A percentile compares a stretch with the other conserved stretches of the same genome.
Evolutionary conservation across 2,797 vertebrate genomes (phyloP).

Genomic region (Bryconaethiops microstoma): DNA sequence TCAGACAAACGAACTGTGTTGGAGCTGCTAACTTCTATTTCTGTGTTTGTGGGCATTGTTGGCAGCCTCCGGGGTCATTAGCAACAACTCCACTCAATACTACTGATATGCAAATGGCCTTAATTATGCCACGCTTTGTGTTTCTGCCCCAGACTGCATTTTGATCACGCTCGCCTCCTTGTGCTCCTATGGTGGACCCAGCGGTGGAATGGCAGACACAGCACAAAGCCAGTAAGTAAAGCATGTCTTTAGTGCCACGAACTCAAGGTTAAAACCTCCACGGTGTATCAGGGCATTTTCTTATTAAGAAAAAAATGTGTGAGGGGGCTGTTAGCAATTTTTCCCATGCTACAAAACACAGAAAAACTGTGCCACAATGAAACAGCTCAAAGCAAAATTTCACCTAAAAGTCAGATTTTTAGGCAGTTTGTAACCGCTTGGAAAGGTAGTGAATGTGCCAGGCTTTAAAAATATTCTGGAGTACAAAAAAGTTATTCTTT

Average conservation of each 20-base stretch:
- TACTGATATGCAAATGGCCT: conserved; percentile 36
- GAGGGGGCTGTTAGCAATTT: not conserved
- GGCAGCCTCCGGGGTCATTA: conserved; percentile 31
- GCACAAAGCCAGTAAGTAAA: not conserved
- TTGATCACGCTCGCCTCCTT: not conserved
- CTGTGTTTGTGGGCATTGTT: conserved; percentile 6
- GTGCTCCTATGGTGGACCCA: not conserved
- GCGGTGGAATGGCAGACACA: not conserved
- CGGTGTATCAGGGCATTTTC: not conserved
- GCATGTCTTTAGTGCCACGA: not conserved
- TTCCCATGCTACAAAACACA: not conserved
- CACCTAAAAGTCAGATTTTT: not conserved
- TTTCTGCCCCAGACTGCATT: conserved; percentile 8
- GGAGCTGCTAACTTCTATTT: conserved; percentile 14
- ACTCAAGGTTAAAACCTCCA: not conserved
- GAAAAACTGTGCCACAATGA: not conserved
- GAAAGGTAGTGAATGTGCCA: not conserved
- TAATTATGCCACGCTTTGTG: conserved; percentile 38
- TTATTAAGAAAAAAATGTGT: too few species aligned
- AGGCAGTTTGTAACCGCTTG: not conserved
- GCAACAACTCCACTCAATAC: conserved; percentile 12
- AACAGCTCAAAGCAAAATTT: not conserved
- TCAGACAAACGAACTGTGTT: not conserved
- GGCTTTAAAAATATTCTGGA: not conserved
- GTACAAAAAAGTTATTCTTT: not conserved